Evolutionary conservation across 1,140 invertebrate genomes (phyloP).

Genomic region (Macrosteles quadrilineatus): DNA sequence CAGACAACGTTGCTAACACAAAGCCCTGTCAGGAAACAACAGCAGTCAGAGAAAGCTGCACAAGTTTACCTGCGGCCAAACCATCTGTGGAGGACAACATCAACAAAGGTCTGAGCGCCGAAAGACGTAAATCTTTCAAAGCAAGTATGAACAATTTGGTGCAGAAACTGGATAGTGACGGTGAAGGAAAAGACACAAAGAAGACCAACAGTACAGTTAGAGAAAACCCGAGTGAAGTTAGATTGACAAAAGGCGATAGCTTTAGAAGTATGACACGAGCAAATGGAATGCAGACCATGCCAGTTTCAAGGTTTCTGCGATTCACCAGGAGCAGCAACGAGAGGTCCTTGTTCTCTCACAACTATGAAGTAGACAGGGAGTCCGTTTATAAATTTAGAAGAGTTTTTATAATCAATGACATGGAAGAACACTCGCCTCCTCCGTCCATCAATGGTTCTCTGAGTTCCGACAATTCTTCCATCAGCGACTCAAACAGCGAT

Average conservation of each 20-base stretch:
- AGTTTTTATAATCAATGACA: constrained; percentile 54
- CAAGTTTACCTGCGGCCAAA: background rate
- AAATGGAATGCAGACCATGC: constrained; percentile 54
- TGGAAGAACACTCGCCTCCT: constrained; percentile 33
- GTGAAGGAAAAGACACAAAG: background rate
- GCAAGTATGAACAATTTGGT: constrained; percentile 54
- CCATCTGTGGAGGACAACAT: constrained; percentile 19
- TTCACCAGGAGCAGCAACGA: constrained; percentile 24
- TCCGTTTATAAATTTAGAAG: constrained; percentile 55
- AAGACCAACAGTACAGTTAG: constrained; percentile 5
- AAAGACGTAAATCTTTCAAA: constrained; percentile 53
- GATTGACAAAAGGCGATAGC: constrained; percentile 16
- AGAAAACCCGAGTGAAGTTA: constrained; percentile 2
- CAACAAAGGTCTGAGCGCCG: constrained; percentile 50
- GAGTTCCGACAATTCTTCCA: constrained; percentile 48
- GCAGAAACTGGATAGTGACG: constrained; percentile 47
- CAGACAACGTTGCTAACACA: background rate
- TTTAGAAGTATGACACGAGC: constrained; percentile 48
- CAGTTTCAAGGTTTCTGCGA: constrained; percentile 46
- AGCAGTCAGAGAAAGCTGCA: background rate
- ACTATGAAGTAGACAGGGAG: constrained; percentile 34
- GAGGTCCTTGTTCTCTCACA: background rate
- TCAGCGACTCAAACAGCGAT: constrained; percentile 57
- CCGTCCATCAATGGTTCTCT: constrained; percentile 37
- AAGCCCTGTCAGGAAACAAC: constrained; percentile 11